Percentiles rank a stretch among this genome's conserved stretches.
phyloP scores from a whole-genome alignment of 2,797 vertebrate genomes.

The Orientallactaga sibirica region DNA sequence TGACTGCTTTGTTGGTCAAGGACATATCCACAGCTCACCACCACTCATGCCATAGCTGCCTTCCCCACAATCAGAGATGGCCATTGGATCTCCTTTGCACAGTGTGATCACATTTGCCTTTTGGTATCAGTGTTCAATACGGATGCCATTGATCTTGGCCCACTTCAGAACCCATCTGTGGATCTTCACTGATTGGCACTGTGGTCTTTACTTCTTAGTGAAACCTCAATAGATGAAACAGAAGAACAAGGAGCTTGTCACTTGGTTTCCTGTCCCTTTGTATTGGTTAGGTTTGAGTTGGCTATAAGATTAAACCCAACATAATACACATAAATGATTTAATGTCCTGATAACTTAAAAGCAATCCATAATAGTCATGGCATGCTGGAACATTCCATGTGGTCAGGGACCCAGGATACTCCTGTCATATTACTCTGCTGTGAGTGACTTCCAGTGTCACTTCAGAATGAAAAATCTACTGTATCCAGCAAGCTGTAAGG shows the following conservation, averaged over 20 bases:
- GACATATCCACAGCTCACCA: not conserved
- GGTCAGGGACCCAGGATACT: not conserved
- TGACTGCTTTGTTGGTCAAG: not conserved
- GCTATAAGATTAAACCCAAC: not conserved
- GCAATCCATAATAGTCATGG: conserved; percentile 6
- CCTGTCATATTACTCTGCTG: conserved; percentile 1
- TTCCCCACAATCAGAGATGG: not conserved
- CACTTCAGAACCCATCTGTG: conserved; percentile 3
- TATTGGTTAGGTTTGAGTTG: conserved; percentile 1
- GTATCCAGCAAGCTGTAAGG: not conserved
- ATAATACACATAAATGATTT: conserved; percentile 26
- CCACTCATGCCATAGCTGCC: not conserved
- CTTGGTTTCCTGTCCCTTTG: not conserved
- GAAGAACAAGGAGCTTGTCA: not conserved
- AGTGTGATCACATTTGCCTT: not conserved
- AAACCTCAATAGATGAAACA: conserved; percentile 21
- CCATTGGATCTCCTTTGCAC: not conserved
- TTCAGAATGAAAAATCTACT: conserved; percentile 47
- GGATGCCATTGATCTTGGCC: not conserved
- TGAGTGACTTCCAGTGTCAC: conserved; percentile 19
- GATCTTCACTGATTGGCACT: not conserved
- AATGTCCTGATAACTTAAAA: conserved; percentile 48
- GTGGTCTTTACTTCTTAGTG: conserved; percentile 19
- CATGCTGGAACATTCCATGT: not conserved
- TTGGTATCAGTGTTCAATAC: not conserved